These are phyloP conservation scores for Cheilosia impressa DNA, from an alignment of 2,888 invertebrate genomes.

Conservation along the genomic window DNA sequence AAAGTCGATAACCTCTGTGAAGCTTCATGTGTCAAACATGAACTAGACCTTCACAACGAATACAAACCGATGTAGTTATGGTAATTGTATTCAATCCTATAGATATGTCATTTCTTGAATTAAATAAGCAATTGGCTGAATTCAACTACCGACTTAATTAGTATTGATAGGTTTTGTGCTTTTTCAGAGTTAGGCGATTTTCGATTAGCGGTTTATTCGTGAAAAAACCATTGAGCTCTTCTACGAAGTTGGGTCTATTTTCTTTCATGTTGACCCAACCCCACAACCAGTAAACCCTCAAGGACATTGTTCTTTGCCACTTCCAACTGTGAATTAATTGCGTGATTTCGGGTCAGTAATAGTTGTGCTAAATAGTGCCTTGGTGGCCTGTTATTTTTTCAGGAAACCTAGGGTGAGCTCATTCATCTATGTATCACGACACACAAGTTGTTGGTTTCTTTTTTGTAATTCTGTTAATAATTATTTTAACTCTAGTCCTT, in stretches of 20 bases:
- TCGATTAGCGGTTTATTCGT: slow-evolving; percentile 4
- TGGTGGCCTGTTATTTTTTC: slow-evolving; percentile 28
- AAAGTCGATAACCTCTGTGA: slow-evolving; percentile 43
- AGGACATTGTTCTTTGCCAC: slow-evolving; percentile 12
- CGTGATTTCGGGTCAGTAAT: slow-evolving; percentile 49
- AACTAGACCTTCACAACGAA: slow-evolving; percentile 52
- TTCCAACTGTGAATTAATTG: slow-evolving; percentile 38
- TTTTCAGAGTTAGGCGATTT: not conserved
- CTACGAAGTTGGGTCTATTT: slow-evolving; percentile 3
- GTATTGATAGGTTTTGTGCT: not conserved
- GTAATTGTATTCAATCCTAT: not conserved
- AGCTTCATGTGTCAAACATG: slow-evolving; percentile 22
- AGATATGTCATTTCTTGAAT: too few species aligned
- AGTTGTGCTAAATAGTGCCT: not conserved
- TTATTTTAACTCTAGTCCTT: not conserved
- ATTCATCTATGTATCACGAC: slow-evolving; percentile 7
- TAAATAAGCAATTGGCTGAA: not conserved
- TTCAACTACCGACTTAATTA: too few species aligned
- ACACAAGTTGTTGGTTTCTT: not conserved
- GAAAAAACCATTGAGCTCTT: slow-evolving; percentile 2
- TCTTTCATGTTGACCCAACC: not conserved
- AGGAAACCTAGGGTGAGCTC: slow-evolving; percentile 52
- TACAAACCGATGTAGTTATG: not conserved
- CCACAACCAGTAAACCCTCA: slow-evolving; percentile 35
- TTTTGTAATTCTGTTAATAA: not conserved